A percentile compares a stretch with the other conserved stretches of the same genome.
phyloP scores from a whole-genome alignment of 2,888 invertebrate species.

The Anorthoa munda region DNA sequence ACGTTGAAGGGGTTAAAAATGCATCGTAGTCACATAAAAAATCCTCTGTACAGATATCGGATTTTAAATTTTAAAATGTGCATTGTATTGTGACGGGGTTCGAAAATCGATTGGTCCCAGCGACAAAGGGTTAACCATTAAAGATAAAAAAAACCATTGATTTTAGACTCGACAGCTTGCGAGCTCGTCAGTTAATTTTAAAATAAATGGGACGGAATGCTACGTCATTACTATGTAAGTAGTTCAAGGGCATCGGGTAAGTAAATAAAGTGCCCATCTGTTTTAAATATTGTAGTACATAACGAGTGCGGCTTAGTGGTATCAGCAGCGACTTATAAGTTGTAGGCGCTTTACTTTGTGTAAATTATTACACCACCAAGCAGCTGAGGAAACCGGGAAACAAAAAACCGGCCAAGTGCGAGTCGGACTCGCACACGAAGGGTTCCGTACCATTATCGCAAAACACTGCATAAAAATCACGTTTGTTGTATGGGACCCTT shows the following conservation, averaged over 20 bases:
- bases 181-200: conserved; percentile 68
- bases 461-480: too few species aligned
- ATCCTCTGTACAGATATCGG: conserved; percentile 89
- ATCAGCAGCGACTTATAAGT: too few species aligned
- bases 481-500: too few species aligned
- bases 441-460: too few species aligned
- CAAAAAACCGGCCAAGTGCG: too few species aligned
- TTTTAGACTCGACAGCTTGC: conserved; percentile 87
- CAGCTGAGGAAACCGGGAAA: too few species aligned
- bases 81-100: conserved; percentile 89
- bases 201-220: conserved; percentile 69
- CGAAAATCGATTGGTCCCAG: conserved; percentile 89
- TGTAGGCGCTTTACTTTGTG: too few species aligned
- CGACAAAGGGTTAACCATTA: conserved; percentile 89
- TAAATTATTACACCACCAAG: too few species aligned
- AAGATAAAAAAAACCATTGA: conserved; percentile 87
- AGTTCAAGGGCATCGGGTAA: conserved; percentile 54
- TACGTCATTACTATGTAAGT: conserved; percentile 63
- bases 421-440: too few species aligned
- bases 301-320: too few species aligned
- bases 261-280: background rate
- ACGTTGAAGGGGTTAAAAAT: conserved; percentile 90
- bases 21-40: conserved; percentile 89
- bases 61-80: conserved; percentile 91
- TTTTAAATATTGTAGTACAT: background rate